phyloP scores from a whole-genome alignment of 2,113 vertebrate species.

The Xerus inauris region DNA sequence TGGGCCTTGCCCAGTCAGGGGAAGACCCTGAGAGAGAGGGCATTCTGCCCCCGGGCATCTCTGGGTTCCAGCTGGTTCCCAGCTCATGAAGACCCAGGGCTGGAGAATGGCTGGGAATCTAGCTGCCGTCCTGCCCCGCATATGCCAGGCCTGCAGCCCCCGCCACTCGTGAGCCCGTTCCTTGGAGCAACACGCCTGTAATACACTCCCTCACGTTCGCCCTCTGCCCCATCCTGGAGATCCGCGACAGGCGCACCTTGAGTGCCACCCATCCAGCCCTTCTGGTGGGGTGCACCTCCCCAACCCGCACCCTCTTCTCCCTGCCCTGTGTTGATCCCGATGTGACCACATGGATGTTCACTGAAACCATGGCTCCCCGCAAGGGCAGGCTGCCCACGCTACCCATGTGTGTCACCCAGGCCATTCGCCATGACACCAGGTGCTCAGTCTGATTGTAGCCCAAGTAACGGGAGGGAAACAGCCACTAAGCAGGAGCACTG shows the following conservation, averaged over 20 bases:
- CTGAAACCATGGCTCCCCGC: neutral
- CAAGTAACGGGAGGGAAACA: neutral
- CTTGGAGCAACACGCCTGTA: neutral
- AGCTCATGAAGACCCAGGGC: too few relatives aligned
- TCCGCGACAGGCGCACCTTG: too few relatives aligned
- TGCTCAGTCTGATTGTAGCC: neutral
- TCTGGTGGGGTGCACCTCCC: too few relatives aligned
- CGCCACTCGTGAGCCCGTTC: neutral
- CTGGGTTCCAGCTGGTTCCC: neutral
- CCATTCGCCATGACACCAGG: neutral
- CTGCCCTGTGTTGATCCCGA: neutral
- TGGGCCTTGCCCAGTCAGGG: fast-evolving
- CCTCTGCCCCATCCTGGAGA: too few relatives aligned
- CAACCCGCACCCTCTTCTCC: too few relatives aligned
- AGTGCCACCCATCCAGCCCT: too few relatives aligned
- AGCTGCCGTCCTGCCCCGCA: neutral
- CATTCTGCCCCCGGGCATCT: neutral
- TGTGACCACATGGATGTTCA: neutral
- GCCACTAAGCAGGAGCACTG: neutral
- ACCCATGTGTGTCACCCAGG: neutral
- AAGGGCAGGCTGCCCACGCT: neutral
- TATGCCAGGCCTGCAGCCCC: neutral
- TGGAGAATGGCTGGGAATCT: too few relatives aligned
- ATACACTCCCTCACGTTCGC: too few relatives aligned
- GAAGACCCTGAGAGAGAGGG: neutral